These are phyloP conservation scores for Dasyornis broadbenti DNA, from an alignment of 2,113 vertebrate species.

Conservation along the genomic window DNA sequence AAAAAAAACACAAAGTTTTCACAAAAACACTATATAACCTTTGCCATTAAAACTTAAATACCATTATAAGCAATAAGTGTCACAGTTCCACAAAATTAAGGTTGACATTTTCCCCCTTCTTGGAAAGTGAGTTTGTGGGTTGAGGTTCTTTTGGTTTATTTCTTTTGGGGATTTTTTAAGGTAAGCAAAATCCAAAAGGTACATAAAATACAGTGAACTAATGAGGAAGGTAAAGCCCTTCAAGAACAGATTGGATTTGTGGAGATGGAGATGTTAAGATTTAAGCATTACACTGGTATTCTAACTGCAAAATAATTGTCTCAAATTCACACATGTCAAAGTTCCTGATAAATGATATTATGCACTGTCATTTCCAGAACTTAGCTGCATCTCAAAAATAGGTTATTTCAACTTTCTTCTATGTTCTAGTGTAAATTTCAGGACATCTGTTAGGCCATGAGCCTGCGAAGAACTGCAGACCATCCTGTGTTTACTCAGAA, in stretches of 20 bases:
- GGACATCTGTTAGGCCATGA: background rate
- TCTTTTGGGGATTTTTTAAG: background rate
- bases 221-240: background rate
- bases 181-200: background rate
- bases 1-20: conserved; percentile 7
- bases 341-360: background rate
- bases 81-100: background rate
- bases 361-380: background rate
- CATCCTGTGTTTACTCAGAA: background rate
- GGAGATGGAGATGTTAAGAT: background rate
- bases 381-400: background rate
- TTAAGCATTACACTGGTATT: background rate
- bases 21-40: background rate
- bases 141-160: background rate
- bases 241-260: background rate
- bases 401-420: background rate
- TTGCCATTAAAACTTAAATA: background rate
- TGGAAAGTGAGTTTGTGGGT: background rate
- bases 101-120: background rate
- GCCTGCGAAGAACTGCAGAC: background rate
- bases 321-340: background rate
- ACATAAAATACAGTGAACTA: background rate
- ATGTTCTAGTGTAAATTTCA: background rate
- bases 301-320: background rate
- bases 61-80: background rate